A percentile compares a stretch with the other conserved stretches of the same genome.
Evolutionary conservation across 2,797 vertebrate species (phyloP).

Genomic region (Sebastes trivittatus): DNA sequence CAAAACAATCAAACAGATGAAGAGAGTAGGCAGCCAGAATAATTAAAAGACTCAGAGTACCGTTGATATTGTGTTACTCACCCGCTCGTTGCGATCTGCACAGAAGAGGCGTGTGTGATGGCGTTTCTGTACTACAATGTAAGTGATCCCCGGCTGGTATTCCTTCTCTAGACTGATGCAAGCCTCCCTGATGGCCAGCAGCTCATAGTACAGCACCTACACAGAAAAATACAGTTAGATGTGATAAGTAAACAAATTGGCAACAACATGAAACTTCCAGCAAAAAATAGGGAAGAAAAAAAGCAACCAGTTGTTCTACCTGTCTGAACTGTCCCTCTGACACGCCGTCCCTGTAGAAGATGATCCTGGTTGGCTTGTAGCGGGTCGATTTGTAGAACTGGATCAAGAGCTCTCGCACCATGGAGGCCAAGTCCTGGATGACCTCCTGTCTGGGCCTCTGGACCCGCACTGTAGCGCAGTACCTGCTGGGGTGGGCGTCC

Average conservation of each 20-base stretch:
- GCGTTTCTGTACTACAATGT: slow-evolving; percentile 96
- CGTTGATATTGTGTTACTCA: slow-evolving; percentile 66
- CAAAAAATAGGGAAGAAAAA: neutral
- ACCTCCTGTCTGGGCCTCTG: slow-evolving; percentile 96
- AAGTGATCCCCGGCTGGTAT: slow-evolving; percentile 98
- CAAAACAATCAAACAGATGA: neutral
- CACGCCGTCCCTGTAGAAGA: slow-evolving; percentile 97
- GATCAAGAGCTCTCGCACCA: slow-evolving; percentile 97
- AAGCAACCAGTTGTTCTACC: slow-evolving; percentile 64
- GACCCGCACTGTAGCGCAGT: slow-evolving; percentile 96
- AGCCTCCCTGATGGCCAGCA: slow-evolving; percentile 96
- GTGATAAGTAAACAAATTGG: neutral
- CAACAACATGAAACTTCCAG: neutral
- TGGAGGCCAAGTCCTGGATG: slow-evolving; percentile 96
- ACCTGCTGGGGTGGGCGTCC: slow-evolving; percentile 97
- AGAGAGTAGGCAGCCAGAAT: neutral
- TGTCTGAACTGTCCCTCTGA: slow-evolving; percentile 98
- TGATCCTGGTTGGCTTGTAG: slow-evolving; percentile 97
- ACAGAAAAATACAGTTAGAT: neutral
- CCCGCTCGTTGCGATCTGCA: slow-evolving; percentile 95
- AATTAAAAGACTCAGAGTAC: neutral
- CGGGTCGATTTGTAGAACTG: slow-evolving; percentile 99
- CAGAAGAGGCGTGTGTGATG: slow-evolving; percentile 97
- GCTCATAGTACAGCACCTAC: slow-evolving; percentile 96
- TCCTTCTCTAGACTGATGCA: slow-evolving; percentile 97